A percentile compares a stretch with the other conserved stretches of the same genome.
phyloP scores from a whole-genome alignment of 2,113 vertebrate genomes.

The Serilophus lunatus region DNA sequence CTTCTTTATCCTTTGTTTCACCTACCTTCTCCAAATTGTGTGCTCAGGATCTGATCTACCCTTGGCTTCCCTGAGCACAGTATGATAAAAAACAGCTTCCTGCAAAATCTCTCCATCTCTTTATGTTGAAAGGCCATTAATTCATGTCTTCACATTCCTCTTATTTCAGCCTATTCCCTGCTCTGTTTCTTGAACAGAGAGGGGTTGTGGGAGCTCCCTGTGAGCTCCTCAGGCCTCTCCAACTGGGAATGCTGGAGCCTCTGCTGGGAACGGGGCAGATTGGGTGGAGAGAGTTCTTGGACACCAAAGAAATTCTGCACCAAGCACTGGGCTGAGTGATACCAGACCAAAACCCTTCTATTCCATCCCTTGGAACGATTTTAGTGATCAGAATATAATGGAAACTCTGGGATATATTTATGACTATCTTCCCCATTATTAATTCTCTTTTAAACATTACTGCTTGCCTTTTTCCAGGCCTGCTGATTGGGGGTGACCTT shows the following conservation, averaged over 20 bases:
- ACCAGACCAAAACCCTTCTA: not conserved
- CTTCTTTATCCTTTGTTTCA: not conserved
- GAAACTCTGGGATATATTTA: not conserved
- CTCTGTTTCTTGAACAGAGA: not conserved
- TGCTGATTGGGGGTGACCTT: not conserved
- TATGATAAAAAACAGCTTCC: not conserved
- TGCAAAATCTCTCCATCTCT: not conserved
- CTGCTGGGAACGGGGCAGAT: not conserved
- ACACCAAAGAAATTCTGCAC: not conserved
- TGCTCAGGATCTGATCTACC: not conserved
- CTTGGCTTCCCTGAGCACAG: not conserved
- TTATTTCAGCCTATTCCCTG: not conserved
- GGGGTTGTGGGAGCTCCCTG: not conserved
- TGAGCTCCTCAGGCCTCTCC: no score
- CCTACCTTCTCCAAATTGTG: rapidly evolving
- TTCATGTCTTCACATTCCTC: not conserved
- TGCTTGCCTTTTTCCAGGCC: not conserved
- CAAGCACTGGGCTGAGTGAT: not conserved
- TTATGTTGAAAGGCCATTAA: not conserved
- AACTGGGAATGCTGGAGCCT: not conserved
- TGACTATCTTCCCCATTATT: not conserved
- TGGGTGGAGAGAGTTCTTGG: not conserved
- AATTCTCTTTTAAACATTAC: not conserved
- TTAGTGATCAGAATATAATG: not conserved
- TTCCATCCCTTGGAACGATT: not conserved